Evolutionary conservation across 1,140 invertebrate genomes (phyloP).

Genomic region (Ruditapes philippinarum): DNA sequence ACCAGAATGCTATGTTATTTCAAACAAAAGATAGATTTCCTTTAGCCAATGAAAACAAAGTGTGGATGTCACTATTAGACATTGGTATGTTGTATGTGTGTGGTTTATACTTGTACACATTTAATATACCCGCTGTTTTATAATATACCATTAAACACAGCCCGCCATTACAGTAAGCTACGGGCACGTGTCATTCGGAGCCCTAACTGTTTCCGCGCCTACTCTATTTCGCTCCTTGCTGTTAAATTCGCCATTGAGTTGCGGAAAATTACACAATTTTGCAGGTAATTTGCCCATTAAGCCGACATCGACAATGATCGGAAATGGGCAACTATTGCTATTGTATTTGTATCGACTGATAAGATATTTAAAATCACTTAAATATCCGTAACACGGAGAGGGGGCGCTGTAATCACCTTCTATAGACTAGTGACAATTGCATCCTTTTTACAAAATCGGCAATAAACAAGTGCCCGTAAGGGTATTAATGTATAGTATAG

Average conservation of each 20-base stretch:
- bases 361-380: slow-evolving; percentile 28
- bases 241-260: slow-evolving; percentile 6
- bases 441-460: not conserved
- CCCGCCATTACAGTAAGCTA: not conserved
- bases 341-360: not conserved
- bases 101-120: not conserved
- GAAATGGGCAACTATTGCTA: not conserved
- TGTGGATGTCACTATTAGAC: too few species aligned
- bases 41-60: too few species aligned
- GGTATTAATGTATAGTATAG: not conserved
- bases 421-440: not conserved
- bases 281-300: slow-evolving; percentile 1
- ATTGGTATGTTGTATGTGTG: not conserved
- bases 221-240: not conserved
- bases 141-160: not conserved
- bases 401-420: not conserved
- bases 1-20: too few species aligned
- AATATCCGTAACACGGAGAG: slow-evolving; percentile 25
- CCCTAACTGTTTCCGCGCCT: not conserved
- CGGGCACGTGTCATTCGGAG: not conserved
- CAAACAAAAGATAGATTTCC: too few species aligned
- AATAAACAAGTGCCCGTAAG: not conserved
- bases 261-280: slow-evolving; percentile 17
- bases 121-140: not conserved
- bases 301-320: not conserved